phyloP scores from a whole-genome alignment of 2,888 invertebrate species.

The Agrochola circellaris region DNA sequence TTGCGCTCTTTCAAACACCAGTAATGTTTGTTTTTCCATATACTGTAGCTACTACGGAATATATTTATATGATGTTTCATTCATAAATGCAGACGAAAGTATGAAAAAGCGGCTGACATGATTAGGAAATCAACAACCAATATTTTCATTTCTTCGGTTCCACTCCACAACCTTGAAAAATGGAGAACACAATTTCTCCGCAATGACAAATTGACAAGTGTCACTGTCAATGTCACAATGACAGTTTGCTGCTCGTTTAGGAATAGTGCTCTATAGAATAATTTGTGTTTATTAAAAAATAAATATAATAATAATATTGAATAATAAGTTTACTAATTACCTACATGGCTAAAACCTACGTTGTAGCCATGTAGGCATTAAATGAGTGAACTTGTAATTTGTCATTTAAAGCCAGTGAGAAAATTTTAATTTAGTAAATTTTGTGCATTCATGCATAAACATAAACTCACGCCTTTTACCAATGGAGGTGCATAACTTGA shows the following conservation, averaged over 20 bases:
- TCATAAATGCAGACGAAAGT: constrained; percentile 20
- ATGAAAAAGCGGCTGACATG: neutral
- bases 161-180: constrained; percentile 21
- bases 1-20: constrained; percentile 9
- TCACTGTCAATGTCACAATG: constrained; percentile 15
- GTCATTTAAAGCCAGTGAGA: too few relatives aligned
- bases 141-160: constrained; percentile 12
- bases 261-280: constrained; percentile 1
- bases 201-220: constrained; percentile 7
- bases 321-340: too few relatives aligned
- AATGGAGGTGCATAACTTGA: too few relatives aligned
- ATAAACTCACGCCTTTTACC: too few relatives aligned
- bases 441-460: too few relatives aligned
- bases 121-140: neutral
- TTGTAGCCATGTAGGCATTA: too few relatives aligned
- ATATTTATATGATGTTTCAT: constrained; percentile 22
- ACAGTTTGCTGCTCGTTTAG: constrained; percentile 5
- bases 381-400: too few relatives aligned
- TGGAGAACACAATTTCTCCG: constrained; percentile 23
- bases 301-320: too few relatives aligned
- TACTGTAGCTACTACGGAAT: neutral
- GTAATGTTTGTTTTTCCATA: constrained; percentile 4
- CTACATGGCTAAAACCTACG: too few relatives aligned
- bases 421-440: too few relatives aligned
- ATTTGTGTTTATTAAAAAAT: too few relatives aligned